Base-by-base conservation (phyloP, 2,888 invertebrate genomes). In the Ormia ochracea region DNA sequence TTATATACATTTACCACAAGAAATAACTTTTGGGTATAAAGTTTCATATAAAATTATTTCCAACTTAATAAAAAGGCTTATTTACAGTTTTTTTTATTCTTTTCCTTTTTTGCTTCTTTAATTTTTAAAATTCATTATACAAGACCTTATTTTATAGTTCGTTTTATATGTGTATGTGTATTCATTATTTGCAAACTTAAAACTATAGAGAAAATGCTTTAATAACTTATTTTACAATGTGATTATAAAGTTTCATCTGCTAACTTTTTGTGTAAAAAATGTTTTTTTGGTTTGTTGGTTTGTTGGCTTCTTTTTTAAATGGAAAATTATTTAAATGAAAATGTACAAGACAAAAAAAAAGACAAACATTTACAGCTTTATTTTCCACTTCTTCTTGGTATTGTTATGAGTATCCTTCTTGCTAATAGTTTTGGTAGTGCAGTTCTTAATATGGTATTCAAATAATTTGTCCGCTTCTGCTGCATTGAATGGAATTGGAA, bases 381-480 rank as follows among this genome's bases (percentile, higher is more conserved):
- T 41, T 50, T 6, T 10, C 7, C 17, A 38, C 19, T 54, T 12
- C 23, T 43, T 21, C n/a, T 43, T 21, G 9, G n/a, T 59, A 10
- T 26, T 69, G 19, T 48, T 48, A 14, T 19, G 17, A n/a, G n/a
- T 69, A 58, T 48, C 10, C 36, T 41, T 66, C 36, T 45, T 43
- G 23, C 43, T 33, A 41, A 14, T 65, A 50, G 70, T 65, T 43
- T 17, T 41, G 21, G n/a, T 63, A 48, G 41, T 50, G 38, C 59
- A 72, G 33, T 59, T 59, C 74, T 66, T 66, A 66, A 23, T 59
- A 52, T 66, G 33, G 12, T 50, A 66, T 66, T 74, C 9, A 58
- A 58, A 66, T 58, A 56, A 43, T 56, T 63, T 70, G 65, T 52
- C 19, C 9, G 26, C 28, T 33, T 48, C 38, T 56, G 14, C 3